A percentile compares a stretch with the other conserved stretches of the same genome.
phyloP scores from a whole-genome alignment of 2,113 vertebrate genomes.

The Megaceryle torquata region DNA sequence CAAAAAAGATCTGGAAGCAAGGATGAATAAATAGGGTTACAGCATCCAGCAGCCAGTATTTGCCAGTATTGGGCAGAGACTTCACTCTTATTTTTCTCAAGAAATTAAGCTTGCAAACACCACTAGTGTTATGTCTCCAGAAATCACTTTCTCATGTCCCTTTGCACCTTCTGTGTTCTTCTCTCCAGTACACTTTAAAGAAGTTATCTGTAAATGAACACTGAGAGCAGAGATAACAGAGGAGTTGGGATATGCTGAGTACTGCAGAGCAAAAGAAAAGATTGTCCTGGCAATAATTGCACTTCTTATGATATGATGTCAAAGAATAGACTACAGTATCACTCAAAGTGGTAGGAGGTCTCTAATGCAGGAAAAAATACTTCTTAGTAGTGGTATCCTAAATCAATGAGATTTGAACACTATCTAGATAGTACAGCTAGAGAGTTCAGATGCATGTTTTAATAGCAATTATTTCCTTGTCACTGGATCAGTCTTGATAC shows the following conservation, averaged over 20 bases:
- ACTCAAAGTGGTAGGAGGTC: background rate
- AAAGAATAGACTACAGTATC: background rate
- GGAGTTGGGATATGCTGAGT: background rate
- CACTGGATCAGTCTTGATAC: background rate
- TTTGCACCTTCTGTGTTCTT: background rate
- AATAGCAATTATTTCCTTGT: background rate
- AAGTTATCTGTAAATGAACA: background rate
- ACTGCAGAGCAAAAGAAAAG: background rate
- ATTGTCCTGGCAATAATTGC: background rate
- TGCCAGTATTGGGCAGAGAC: background rate
- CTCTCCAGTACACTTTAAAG: background rate
- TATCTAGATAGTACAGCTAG: background rate
- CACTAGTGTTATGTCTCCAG: background rate
- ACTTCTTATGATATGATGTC: background rate
- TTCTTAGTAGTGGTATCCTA: background rate
- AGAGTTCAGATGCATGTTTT: background rate
- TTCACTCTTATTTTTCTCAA: background rate
- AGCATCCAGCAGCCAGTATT: background rate
- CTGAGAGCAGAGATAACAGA: background rate
- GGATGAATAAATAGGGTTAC: background rate
- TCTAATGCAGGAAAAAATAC: background rate
- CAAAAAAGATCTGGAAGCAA: background rate
- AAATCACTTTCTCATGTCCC: background rate
- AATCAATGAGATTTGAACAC: background rate
- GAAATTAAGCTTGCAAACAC: background rate